These are phyloP conservation scores for Anthonomus grandis DNA, from an alignment of 1,140 invertebrate species.

Conservation along the genomic window DNA sequence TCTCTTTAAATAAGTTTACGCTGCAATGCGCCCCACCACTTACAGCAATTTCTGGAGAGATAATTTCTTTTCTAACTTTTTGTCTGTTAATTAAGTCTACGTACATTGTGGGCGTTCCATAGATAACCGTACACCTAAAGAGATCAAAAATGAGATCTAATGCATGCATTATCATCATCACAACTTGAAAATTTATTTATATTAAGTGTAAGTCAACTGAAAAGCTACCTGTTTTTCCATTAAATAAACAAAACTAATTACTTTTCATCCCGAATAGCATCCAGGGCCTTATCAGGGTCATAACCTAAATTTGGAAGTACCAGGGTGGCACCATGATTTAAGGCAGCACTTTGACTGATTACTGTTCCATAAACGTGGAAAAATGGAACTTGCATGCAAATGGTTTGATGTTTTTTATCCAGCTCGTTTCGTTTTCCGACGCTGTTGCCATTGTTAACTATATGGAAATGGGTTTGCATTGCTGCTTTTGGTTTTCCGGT, in stretches of 20 bases:
- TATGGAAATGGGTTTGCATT: conserved; percentile 73
- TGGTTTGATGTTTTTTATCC: conserved; percentile 51
- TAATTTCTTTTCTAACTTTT: conserved; percentile 50
- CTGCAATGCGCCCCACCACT: conserved; percentile 75
- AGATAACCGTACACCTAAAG: conserved; percentile 72
- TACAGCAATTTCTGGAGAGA: conserved; percentile 56
- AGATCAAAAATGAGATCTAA: too few species aligned
- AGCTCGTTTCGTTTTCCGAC: conserved; percentile 60
- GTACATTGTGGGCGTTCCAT: conserved; percentile 96
- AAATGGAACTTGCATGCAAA: conserved; percentile 82
- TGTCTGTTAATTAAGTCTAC: conserved; percentile 71
- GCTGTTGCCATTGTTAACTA: conserved; percentile 83
- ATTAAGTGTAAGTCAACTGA: too few species aligned
- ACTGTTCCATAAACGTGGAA: conserved; percentile 90
- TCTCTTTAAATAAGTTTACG: conserved; percentile 64
- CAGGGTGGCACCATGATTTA: conserved; percentile 65
- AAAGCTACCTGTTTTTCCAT: too few species aligned
- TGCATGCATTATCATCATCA: too few species aligned
- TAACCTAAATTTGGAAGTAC: conserved; percentile 69
- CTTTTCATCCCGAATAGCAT: conserved; percentile 61
- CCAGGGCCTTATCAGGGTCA: conserved; percentile 64
- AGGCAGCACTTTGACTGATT: conserved; percentile 59
- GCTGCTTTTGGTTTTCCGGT: conserved; percentile 88
- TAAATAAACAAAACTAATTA: too few species aligned
- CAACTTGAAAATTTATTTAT: too few species aligned